Conservation (phyloP, 2,113 vertebrate genomes). For the Aptenodytes forsteri region DNA sequence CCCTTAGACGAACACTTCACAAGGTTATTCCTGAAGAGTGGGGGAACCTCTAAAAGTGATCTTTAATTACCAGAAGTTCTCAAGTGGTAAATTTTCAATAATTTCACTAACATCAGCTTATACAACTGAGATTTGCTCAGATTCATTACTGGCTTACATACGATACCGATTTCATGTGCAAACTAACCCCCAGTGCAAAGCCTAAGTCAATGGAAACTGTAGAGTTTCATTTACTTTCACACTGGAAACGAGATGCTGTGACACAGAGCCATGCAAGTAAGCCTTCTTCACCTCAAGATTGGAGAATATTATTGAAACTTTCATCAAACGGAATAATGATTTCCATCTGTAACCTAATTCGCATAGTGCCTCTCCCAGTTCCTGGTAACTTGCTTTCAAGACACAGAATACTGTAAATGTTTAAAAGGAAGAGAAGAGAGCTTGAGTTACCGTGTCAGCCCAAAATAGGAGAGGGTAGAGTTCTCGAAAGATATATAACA, state of each 20-base stretch:
- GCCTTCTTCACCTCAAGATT: constrained; percentile 48
- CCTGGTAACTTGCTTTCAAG: constrained; percentile 46
- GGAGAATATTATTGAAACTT: constrained; percentile 59
- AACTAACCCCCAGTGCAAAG: constrained; percentile 41
- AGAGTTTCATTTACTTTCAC: constrained; percentile 49
- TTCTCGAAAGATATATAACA: background rate
- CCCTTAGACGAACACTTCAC: background rate
- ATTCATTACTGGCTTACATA: constrained; percentile 30
- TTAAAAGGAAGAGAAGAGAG: constrained; percentile 22
- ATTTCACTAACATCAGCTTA: constrained; percentile 48
- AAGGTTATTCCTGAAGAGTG: constrained; percentile 33
- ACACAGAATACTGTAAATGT: constrained; percentile 3
- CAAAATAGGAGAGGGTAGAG: background rate
- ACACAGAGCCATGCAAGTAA: background rate
- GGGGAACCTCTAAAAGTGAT: background rate
- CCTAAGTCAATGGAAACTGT: constrained; percentile 15
- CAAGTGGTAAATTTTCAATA: constrained; percentile 58
- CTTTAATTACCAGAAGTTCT: constrained; percentile 62
- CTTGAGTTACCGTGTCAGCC: background rate
- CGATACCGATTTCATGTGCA: background rate
- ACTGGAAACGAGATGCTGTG: constrained; percentile 22
- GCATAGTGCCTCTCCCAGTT: constrained; percentile 38
- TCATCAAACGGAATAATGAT: constrained; percentile 57
- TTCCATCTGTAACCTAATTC: constrained; percentile 59
- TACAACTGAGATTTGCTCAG: constrained; percentile 46